Conservation (phyloP, 1,140 invertebrate genomes). For the Planococcus citri region DNA sequence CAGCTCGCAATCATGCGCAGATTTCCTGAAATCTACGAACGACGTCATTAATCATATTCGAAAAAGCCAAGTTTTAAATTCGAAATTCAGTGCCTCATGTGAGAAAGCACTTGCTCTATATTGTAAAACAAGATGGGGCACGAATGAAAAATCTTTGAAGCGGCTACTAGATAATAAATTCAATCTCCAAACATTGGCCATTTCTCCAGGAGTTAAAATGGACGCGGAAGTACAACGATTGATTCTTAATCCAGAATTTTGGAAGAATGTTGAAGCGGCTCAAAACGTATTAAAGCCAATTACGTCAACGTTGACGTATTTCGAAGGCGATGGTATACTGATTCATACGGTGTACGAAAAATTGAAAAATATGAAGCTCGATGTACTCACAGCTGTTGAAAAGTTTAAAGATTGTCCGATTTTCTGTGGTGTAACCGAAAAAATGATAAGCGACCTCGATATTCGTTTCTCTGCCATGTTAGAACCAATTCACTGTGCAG, state of each 20-base stretch:
- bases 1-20: conserved; percentile 29
- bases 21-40: no score
- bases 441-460: no score
- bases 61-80: conserved; percentile 16
- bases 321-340: conserved; percentile 21
- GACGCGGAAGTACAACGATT: not conserved
- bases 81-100: not conserved
- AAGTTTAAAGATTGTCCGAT: no score
- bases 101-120: conserved; percentile 23
- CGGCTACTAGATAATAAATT: conserved; percentile 20
- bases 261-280: conserved; percentile 21
- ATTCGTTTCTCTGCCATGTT: no score
- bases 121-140: conserved; percentile 23
- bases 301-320: conserved; percentile 20
- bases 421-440: no score
- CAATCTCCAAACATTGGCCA: conserved; percentile 22
- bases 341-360: no score
- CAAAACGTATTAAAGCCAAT: conserved; percentile 23
- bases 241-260: conserved; percentile 24
- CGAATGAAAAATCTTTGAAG: conserved; percentile 20
- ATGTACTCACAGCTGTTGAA: no score
- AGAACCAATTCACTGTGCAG: no score
- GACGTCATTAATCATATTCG: no score
- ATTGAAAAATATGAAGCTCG: no score
- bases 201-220: not conserved